Conservation (phyloP, 1,140 invertebrate species). For the Heliconius eleuchia region DNA sequence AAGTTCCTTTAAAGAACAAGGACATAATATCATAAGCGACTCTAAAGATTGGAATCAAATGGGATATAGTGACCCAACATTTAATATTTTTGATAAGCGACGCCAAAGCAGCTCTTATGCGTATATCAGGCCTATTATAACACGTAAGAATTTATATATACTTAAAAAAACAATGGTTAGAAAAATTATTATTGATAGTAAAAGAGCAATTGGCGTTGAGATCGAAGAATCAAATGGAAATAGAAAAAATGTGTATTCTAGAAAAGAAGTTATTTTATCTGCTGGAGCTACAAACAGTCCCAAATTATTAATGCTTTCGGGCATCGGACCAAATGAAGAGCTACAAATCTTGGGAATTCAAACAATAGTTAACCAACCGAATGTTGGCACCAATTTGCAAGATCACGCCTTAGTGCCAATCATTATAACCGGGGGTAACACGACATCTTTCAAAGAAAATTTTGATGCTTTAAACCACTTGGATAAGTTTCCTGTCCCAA, state of each 20-base stretch:
- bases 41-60: slow-evolving; percentile 89
- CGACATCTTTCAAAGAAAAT: slow-evolving; percentile 29
- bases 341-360: slow-evolving; percentile 69
- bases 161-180: slow-evolving; percentile 88
- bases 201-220: slow-evolving; percentile 73
- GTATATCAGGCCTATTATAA: slow-evolving; percentile 88
- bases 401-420: slow-evolving; percentile 87
- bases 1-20: slow-evolving; percentile 89
- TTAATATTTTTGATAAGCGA: slow-evolving; percentile 88
- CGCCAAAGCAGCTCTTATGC: slow-evolving; percentile 93
- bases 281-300: slow-evolving; percentile 80
- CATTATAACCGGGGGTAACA: slow-evolving; percentile 82
- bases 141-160: slow-evolving; percentile 88
- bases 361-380: slow-evolving; percentile 79
- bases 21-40: slow-evolving; percentile 89
- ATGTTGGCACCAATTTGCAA: slow-evolving; percentile 87
- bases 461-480: slow-evolving; percentile 38
- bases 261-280: slow-evolving; percentile 81
- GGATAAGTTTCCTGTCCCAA: slow-evolving; percentile 44
- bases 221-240: slow-evolving; percentile 64
- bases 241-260: slow-evolving; percentile 47
- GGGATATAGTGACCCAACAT: slow-evolving; percentile 91
- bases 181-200: slow-evolving; percentile 85
- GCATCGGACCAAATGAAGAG: slow-evolving; percentile 70
- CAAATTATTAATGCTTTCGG: slow-evolving; percentile 74